These are phyloP conservation scores for Neostethus bicornis DNA, from an alignment of 2,797 vertebrate species.

Conservation along the genomic window DNA sequence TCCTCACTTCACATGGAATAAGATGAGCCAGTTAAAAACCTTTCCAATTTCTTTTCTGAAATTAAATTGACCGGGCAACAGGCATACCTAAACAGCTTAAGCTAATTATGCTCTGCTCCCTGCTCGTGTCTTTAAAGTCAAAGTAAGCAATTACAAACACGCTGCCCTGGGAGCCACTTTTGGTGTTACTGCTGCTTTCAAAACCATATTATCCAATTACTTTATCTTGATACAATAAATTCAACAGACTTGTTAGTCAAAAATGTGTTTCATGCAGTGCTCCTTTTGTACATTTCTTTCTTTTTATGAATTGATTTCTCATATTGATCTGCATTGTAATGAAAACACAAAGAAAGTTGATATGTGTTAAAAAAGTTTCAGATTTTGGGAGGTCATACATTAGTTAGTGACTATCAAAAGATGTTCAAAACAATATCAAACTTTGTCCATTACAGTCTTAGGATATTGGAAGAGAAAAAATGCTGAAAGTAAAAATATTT, in stretches of 20 bases:
- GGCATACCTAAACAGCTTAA: conserved; percentile 49
- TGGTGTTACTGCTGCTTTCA: conserved; percentile 52
- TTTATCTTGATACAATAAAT: conserved; percentile 25
- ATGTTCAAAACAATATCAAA: too few relatives aligned
- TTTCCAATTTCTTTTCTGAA: conserved; percentile 39
- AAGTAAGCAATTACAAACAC: conserved; percentile 43
- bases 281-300: conserved; percentile 3
- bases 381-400: too few relatives aligned
- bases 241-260: conserved; percentile 38
- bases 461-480: too few relatives aligned
- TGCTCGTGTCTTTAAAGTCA: conserved; percentile 38
- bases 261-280: conserved; percentile 25
- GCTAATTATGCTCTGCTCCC: conserved; percentile 42
- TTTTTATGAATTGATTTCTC: too few relatives aligned
- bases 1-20: conserved; percentile 9
- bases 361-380: too few relatives aligned
- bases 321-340: too few relatives aligned
- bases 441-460: too few relatives aligned
- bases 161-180: conserved; percentile 20
- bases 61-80: conserved; percentile 43
- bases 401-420: too few relatives aligned
- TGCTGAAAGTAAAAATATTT: too few relatives aligned
- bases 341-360: too few relatives aligned
- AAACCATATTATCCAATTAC: conserved; percentile 54
- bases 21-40: conserved; percentile 42